Base-by-base conservation (phyloP, 2,113 vertebrate species). In the Hipposideros armiger region DNA sequence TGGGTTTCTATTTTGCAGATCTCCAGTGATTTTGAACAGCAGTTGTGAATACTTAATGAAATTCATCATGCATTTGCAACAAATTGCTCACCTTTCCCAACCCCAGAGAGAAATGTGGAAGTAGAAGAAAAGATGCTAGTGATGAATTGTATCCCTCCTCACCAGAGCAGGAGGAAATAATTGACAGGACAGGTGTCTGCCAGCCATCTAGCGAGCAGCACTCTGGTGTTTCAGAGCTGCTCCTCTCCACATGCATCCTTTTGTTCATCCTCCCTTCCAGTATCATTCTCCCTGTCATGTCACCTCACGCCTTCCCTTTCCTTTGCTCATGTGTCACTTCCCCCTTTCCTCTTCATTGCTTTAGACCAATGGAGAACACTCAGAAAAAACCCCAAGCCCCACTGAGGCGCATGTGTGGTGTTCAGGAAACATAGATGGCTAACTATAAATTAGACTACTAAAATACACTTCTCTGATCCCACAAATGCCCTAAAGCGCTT, bases 21-120 rank as follows among this genome's bases (percentile, higher is more conserved):
- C 95, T 97, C 97, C 78, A 93, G 95, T 96, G 97, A 98, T 96
- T 96, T 84, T 94, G 93, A 98, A 98, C 89, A 98, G 96, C 95
- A 94, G 96, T 95, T 97, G 91, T 97, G 97, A 97, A 98, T 97
- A 91, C 95, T 95, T 98, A 97, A 98, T 97, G 97, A 97, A 97
- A 96, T 96, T 95, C 94, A 96, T 94, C 96, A 92, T 72, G 83
- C 94, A 96, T 96, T 94, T 97, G 95, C 96, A 96, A 97, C 96
- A 98, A 98, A 97, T 93, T 87, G 91, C 86, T 97, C 95, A 94
- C 96, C 96, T 96, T 88, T 94, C 36, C 95, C 89, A 96, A 89
- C 95, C 96, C 96, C 47, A 83, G 91, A 96, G 95, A 97, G 91
- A 93, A 85, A 58, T 60, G n/a, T 69, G 56, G 36, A 96, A 94